Percentiles rank a stretch among this genome's conserved stretches.
These are phyloP conservation scores for Sycobia sp. DNA, from an alignment of 1,140 invertebrate genomes.

Conservation along the genomic window DNA sequence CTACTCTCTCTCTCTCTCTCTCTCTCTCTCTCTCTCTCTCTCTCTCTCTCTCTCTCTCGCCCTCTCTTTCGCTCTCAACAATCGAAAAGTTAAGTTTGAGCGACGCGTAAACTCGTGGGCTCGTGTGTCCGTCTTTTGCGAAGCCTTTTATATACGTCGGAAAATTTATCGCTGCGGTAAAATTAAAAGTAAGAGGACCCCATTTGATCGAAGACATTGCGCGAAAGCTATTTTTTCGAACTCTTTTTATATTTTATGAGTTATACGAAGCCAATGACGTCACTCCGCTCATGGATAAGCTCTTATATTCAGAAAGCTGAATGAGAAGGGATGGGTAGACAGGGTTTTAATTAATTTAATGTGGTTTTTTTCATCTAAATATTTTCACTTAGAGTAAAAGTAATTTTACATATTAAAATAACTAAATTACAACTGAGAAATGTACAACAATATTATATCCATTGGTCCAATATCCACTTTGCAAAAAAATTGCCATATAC, in stretches of 20 bases:
- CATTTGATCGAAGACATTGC: slow-evolving; percentile 14
- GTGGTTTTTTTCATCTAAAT: too few relatives aligned
- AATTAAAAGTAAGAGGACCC: slow-evolving; percentile 23
- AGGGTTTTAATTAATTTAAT: slow-evolving; percentile 21
- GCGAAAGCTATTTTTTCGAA: background rate
- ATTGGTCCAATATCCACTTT: too few relatives aligned
- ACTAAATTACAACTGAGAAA: too few relatives aligned
- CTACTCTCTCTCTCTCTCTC: too few relatives aligned
- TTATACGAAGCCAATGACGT: slow-evolving; percentile 10
- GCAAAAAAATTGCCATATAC: too few relatives aligned
- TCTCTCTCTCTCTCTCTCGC: too few relatives aligned
- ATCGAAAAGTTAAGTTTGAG: slow-evolving; percentile 35
- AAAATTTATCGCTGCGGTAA: slow-evolving; percentile 31
- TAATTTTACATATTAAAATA: too few relatives aligned
- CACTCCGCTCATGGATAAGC: slow-evolving; percentile 10
- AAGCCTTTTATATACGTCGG: slow-evolving; percentile 19
- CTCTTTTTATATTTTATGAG: slow-evolving; percentile 17
- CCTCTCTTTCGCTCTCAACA: slow-evolving; percentile 9
- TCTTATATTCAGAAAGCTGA: slow-evolving; percentile 11
- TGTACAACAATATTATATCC: too few relatives aligned
- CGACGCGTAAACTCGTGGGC: slow-evolving; percentile 23
- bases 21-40: too few relatives aligned
- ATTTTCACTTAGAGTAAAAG: too few relatives aligned
- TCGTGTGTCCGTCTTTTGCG: slow-evolving; percentile 3
- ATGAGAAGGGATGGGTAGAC: background rate